Base-by-base conservation (phyloP, 2,113 vertebrate species). In the Callocephalon fimbriatum region DNA sequence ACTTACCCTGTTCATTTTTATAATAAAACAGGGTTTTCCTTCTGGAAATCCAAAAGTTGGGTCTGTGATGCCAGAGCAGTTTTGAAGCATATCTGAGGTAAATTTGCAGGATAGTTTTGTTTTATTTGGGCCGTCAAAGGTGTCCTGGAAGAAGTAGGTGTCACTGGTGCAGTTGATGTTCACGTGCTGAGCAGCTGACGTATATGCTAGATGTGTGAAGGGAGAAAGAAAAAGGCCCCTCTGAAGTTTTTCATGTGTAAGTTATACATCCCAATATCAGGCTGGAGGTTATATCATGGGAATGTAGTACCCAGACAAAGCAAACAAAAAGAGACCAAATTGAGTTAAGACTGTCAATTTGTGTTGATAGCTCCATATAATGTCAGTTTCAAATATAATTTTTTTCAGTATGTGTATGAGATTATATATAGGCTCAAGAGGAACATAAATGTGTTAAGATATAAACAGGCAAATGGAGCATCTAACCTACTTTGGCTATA, bases 1-100 rank as follows among this genome's bases (percentile, higher is more conserved):
- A 95, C 98, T 54, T 96, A 99, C 99, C 97, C 99, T 98, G 97
- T 99, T 99, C 98, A 99, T 99, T 96, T 99, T 99, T 84, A 99
- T 98, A 58, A 99, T 96, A 58, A 99, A 98, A 62, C 99, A 99
- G 0, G 99, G 99, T 56, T 97, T 98, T 88, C 98, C 98, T n/a
- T 98, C 97, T 44, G 97, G 97, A 77, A 98, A 99, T 66, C 99
- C 99, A 15, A 99, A 99, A 48, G 88, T 98, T 6, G 98, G 97
- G 66, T 99, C 99, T 7, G 47, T 65, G 35, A 98, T 83, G 66
- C 99, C 98, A 0, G 99, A 99, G 97, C 99, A 99, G 51, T 97
- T 94, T 40, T 98, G 98, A 89, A 99, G 98, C 98, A 97, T 98
- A 71, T 98, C 98, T 29, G 97, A 93, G 0, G 89, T 98, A 94